phyloP scores from a whole-genome alignment of 2,113 vertebrate species.

The Oreochromis aureus region DNA sequence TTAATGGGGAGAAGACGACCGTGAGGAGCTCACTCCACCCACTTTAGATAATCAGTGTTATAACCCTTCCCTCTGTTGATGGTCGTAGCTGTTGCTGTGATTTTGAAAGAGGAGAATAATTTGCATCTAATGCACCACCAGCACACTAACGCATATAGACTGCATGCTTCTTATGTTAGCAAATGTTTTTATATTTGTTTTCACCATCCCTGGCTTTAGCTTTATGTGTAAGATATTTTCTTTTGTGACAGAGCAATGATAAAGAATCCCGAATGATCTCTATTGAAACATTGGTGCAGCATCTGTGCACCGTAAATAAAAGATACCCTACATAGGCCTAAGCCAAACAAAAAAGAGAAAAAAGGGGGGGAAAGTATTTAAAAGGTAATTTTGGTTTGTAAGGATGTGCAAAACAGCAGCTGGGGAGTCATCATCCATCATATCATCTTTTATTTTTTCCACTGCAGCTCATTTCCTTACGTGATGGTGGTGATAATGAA shows the following conservation, averaged over 20 bases:
- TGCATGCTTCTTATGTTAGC: not conserved
- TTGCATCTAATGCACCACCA: not conserved
- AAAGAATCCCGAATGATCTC: not conserved
- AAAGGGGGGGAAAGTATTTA: not conserved
- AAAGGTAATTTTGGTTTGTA: not conserved
- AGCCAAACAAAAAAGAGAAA: not conserved
- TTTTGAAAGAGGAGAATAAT: not conserved
- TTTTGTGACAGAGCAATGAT: not conserved
- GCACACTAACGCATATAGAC: not conserved
- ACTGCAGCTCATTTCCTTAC: conserved; percentile 30
- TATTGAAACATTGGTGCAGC: not conserved
- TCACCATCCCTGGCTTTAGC: not conserved
- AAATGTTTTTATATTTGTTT: not conserved
- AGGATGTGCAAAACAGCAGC: not conserved
- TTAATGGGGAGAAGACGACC: not conserved
- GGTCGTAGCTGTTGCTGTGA: not conserved
- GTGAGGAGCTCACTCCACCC: conserved; percentile 1
- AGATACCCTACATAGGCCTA: not conserved
- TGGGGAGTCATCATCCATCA: not conserved
- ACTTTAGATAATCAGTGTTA: conserved; percentile 1
- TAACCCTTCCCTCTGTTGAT: not conserved
- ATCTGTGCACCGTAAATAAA: not conserved
- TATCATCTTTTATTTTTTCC: conserved; percentile 3
- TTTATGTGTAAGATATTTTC: conserved; percentile 6
- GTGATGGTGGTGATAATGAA: conserved; percentile 13